phyloP scores from a whole-genome alignment of 2,113 vertebrate genomes.

The Accipiter virgatus region DNA sequence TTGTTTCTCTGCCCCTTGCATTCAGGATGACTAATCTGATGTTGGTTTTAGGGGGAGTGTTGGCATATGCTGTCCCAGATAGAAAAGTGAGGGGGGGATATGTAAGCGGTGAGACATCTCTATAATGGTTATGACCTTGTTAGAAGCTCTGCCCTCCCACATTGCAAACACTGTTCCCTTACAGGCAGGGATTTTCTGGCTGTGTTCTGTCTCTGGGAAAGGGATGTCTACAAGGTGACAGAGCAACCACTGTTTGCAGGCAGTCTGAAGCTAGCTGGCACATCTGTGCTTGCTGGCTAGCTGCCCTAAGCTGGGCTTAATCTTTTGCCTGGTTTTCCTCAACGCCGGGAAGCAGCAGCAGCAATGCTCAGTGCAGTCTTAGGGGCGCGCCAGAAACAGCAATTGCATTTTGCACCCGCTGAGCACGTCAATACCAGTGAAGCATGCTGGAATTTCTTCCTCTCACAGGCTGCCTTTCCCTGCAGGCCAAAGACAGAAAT shows the following conservation, averaged over 20 bases:
- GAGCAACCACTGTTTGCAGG: not conserved
- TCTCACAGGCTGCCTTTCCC: not conserved
- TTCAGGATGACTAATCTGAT: not conserved
- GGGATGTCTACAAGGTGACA: not conserved
- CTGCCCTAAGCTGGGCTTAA: not conserved
- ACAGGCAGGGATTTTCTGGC: not conserved
- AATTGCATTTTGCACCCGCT: not conserved
- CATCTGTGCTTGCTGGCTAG: not conserved
- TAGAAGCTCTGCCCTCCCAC: not conserved
- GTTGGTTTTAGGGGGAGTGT: not conserved
- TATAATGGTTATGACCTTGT: not conserved
- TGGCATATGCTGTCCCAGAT: not conserved
- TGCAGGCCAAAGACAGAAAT: not conserved
- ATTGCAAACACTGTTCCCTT: not conserved
- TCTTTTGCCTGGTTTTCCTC: not conserved
- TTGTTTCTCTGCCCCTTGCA: not conserved
- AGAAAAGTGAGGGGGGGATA: not conserved
- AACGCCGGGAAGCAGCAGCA: not conserved
- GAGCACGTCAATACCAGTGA: not conserved
- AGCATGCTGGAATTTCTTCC: not conserved
- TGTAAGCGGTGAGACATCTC: not conserved
- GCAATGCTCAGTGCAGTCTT: not conserved
- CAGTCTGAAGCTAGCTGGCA: not conserved
- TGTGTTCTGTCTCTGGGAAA: not conserved
- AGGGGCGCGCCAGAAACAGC: not conserved